Base-by-base conservation (phyloP, 2,113 vertebrate genomes). In the Girardinichthys multiradiatus region DNA sequence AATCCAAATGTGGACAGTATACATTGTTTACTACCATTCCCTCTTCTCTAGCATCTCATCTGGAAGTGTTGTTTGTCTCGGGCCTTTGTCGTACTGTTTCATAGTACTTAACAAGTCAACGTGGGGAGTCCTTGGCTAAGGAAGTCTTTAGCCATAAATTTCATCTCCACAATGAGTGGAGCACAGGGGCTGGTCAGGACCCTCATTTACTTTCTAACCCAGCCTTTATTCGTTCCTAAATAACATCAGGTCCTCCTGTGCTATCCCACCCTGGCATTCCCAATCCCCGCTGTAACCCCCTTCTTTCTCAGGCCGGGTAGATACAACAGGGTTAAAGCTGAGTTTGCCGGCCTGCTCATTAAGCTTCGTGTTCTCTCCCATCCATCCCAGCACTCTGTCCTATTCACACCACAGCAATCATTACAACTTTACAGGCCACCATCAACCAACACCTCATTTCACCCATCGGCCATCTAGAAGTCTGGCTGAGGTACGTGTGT, bases 121-220 rank as follows among this genome's bases (percentile, higher is more conserved):
- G 93, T 95, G 94, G 93, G 93, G 92, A 94, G 94, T 95, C 94
- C 90, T 85, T 74, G 76, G 84, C 89, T 89, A 89, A 93, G 93
- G 93, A 94, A 94, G 91, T 92, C 91, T 79, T 90, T 80, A 91
- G 90, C 90, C 91, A 94, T 94, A 94, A 94, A 94, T 94, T 92
- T 93, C 82, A 82, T 81, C 77, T 80, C 85, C 84, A 93, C 92
- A 93, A 92, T 93, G 84, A 91, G 85, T 72, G 29, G 79, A 83
- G 74, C 79, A 65, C 87, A 88, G 87, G 83, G 82, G 77, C 82
- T 86, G 87, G 90, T 91, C 91, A 92, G 80, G 90, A 89, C 90
- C 92, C 90, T 89, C 90, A 91, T 92, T 93, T 85, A 81, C 89
- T 90, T 91, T 92, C 89, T 72, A 90, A 88, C 89, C 85, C 89